Percentiles rank a stretch among this genome's conserved stretches.
phyloP scores from a whole-genome alignment of 2,113 vertebrate genomes.

The Rhadina sibilatrix region DNA sequence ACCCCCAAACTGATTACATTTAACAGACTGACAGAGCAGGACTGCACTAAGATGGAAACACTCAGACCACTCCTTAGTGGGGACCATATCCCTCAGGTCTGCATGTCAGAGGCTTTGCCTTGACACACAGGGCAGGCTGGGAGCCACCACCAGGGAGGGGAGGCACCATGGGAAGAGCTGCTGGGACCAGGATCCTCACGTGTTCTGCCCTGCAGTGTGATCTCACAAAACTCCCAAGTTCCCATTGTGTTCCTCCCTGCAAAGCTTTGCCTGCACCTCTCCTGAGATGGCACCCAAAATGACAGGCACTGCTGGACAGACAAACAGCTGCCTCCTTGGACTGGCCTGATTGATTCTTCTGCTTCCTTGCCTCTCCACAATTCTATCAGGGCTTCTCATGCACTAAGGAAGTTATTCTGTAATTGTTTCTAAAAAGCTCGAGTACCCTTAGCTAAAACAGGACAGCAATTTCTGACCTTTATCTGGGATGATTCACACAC shows the following conservation, averaged over 20 bases:
- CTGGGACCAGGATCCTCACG: rapidly evolving
- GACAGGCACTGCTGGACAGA: background rate
- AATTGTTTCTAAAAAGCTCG: background rate
- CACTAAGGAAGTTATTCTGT: background rate
- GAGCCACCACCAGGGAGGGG: background rate
- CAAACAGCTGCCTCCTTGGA: no score
- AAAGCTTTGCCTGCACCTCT: background rate
- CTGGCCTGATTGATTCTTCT: background rate
- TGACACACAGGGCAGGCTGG: background rate
- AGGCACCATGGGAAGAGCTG: background rate
- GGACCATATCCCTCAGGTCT: background rate
- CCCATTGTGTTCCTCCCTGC: background rate
- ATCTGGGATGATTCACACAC: background rate
- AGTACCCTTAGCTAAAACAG: background rate
- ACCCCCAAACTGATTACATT: rapidly evolving
- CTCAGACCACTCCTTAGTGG: background rate
- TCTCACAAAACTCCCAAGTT: background rate
- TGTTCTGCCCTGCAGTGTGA: background rate
- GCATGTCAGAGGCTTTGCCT: background rate
- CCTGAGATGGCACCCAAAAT: background rate
- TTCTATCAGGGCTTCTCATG: background rate
- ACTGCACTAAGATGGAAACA: background rate
- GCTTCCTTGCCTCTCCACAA: background rate
- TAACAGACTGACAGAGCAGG: background rate
- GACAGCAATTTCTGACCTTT: background rate